Conservation (phyloP, 2,888 invertebrate genomes). For the Agrilus cyanescens region DNA sequence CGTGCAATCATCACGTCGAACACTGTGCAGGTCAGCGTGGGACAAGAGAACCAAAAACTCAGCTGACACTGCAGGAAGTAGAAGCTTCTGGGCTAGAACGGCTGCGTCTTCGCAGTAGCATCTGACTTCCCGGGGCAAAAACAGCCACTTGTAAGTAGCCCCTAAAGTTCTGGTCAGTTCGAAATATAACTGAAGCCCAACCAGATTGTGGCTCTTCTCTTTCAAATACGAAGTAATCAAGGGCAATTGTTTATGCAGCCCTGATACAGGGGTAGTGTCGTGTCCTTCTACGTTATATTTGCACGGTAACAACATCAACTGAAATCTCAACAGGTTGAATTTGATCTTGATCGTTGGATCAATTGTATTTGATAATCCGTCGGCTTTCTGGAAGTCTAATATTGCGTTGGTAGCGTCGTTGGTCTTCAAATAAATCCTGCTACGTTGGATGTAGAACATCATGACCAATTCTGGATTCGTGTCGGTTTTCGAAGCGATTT, state of each 20-base stretch:
- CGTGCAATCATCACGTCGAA: constrained; percentile 23
- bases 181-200: constrained; percentile 9
- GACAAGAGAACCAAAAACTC: constrained; percentile 23
- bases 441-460: constrained; percentile 13
- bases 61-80: constrained; percentile 24
- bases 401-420: constrained; percentile 13
- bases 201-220: constrained; percentile 5
- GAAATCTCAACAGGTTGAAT: constrained; percentile 15
- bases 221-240: constrained; percentile 6
- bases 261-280: constrained; percentile 3
- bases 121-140: constrained; percentile 24
- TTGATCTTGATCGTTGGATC: constrained; percentile 6
- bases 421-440: constrained; percentile 11
- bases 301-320: constrained; percentile 16
- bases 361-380: constrained; percentile 11
- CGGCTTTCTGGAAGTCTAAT: constrained; percentile 17
- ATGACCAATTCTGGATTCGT: constrained; percentile 3
- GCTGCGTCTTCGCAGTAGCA: constrained; percentile 21
- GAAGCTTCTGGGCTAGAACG: constrained; percentile 23
- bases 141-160: constrained; percentile 19
- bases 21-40: constrained; percentile 23
- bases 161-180: constrained; percentile 21
- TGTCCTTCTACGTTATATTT: constrained; percentile 16
- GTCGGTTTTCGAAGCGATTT: too few species aligned
- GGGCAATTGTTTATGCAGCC: constrained; percentile 3